phyloP scores from a whole-genome alignment of 2,888 invertebrate genomes.

The Melikaiella ostensackeni region DNA sequence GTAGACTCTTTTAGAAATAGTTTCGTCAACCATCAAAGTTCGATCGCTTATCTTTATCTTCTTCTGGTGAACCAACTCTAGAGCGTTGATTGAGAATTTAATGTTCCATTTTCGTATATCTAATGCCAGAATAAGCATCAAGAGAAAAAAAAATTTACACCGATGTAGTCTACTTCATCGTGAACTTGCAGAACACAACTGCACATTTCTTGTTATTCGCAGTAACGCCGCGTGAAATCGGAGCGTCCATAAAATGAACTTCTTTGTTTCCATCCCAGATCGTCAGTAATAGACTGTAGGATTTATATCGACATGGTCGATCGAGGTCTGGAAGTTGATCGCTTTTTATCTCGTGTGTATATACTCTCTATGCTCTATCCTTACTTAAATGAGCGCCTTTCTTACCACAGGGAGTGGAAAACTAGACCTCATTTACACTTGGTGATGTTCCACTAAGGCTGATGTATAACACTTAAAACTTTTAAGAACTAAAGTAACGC shows the following conservation, averaged over 20 bases:
- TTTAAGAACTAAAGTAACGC: neutral
- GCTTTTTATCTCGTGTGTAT: slow-evolving; percentile 9
- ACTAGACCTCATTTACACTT: slow-evolving; percentile 23
- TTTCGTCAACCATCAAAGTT: too few relatives aligned
- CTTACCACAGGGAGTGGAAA: slow-evolving; percentile 12
- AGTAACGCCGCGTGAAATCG: slow-evolving; percentile 54
- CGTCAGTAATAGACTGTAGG: slow-evolving; percentile 17
- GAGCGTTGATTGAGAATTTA: too few relatives aligned
- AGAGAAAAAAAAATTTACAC: neutral
- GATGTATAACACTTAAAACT: neutral
- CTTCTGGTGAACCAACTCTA: too few relatives aligned
- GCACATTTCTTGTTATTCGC: slow-evolving; percentile 42
- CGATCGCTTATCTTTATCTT: too few relatives aligned
- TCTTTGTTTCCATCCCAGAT: slow-evolving; percentile 33
- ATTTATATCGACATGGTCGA: slow-evolving; percentile 14
- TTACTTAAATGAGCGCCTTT: slow-evolving; percentile 16
- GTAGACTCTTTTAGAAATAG: too few relatives aligned
- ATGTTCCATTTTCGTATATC: neutral
- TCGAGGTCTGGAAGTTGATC: slow-evolving; percentile 4
- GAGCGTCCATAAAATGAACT: slow-evolving; percentile 43
- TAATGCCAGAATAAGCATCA: neutral
- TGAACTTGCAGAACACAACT: neutral
- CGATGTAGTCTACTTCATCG: slow-evolving; percentile 1
- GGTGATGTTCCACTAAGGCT: neutral
- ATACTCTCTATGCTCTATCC: neutral